phyloP scores from a whole-genome alignment of 2,113 vertebrate species.

The Pionites leucogaster region DNA sequence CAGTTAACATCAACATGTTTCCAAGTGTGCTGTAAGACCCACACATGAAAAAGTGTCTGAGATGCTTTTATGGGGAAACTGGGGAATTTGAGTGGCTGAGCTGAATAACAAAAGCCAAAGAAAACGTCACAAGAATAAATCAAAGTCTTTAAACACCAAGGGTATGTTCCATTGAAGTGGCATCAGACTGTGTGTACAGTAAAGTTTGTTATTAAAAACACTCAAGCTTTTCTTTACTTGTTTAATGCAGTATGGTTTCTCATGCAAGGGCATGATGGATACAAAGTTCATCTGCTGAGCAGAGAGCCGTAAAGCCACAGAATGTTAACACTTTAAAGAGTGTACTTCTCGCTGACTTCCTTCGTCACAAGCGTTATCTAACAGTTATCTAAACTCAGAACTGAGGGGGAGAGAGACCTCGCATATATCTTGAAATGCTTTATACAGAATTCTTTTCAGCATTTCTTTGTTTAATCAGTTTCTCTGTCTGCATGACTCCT shows the following conservation, averaged over 20 bases:
- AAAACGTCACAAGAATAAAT: not conserved
- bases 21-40: not conserved
- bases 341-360: not conserved
- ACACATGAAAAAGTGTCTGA: not conserved
- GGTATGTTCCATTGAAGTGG: not conserved
- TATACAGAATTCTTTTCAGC: not conserved
- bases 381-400: not conserved
- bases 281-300: not conserved
- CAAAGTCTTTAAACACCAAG: not conserved
- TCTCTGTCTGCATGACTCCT: not conserved
- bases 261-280: rapidly evolving
- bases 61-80: not conserved
- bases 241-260: not conserved
- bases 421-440: not conserved
- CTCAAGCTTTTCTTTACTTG: not conserved
- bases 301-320: not conserved
- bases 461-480: not conserved
- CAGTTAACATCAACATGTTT: not conserved
- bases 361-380: not conserved
- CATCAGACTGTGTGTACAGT: not conserved
- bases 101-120: not conserved
- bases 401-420: not conserved
- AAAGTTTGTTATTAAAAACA: not conserved
- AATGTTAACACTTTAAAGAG: not conserved
- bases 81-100: not conserved